Conservation (phyloP, 2,113 vertebrate species). For the Rhea americana region DNA sequence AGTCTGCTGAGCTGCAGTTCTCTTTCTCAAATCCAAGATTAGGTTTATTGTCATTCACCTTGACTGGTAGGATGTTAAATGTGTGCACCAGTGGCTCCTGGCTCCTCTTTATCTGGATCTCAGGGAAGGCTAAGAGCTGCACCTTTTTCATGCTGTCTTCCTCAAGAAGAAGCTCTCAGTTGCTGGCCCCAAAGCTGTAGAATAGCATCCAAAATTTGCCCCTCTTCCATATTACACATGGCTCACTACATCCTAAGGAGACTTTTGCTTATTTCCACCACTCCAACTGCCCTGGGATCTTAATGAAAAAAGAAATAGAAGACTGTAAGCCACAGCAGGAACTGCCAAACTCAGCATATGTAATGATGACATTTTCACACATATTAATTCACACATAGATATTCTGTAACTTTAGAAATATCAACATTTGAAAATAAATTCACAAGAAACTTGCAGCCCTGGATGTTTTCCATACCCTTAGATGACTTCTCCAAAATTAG, state of each 20-base stretch:
- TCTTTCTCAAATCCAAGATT: neutral
- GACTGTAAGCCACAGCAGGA: neutral
- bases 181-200: neutral
- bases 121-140: neutral
- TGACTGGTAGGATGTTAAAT: neutral
- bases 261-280: neutral
- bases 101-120: neutral
- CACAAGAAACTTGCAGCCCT: neutral
- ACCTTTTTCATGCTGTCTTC: neutral
- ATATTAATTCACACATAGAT: neutral
- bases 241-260: neutral
- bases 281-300: neutral
- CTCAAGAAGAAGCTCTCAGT: neutral
- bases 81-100: neutral
- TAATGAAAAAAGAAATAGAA: neutral
- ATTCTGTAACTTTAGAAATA: neutral
- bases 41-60: neutral
- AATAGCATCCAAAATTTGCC: neutral
- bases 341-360: neutral
- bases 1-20: neutral
- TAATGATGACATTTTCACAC: neutral
- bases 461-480: neutral
- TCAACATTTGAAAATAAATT: neutral
- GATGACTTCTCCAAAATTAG: neutral
- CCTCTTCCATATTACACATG: neutral